Conservation (phyloP, 2,113 vertebrate species). For the Tenrec ecaudatus region DNA sequence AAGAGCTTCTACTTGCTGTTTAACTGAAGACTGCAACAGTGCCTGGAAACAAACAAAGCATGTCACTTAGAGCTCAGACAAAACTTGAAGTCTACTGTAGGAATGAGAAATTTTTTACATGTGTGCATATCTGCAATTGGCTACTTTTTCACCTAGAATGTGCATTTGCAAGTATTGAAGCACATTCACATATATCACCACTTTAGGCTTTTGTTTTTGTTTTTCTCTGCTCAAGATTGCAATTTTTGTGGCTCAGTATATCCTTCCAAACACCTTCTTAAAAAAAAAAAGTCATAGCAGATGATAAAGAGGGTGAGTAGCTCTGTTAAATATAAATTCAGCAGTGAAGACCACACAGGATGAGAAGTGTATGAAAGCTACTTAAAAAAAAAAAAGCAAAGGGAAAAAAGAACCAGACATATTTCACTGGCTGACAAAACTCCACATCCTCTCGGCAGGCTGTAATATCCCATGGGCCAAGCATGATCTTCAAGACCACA, state of each 20-base stretch:
- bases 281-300: constrained; percentile 76
- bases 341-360: constrained; percentile 88
- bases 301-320: constrained; percentile 82
- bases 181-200: constrained; percentile 70
- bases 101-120: constrained; percentile 33
- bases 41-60: constrained; percentile 83
- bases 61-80: constrained; percentile 61
- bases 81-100: background rate
- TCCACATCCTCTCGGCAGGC: constrained; percentile 90
- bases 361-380: constrained; percentile 84
- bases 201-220: constrained; percentile 66
- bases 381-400: background rate
- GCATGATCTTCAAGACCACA: constrained; percentile 90
- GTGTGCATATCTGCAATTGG: constrained; percentile 60
- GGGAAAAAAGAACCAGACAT: constrained; percentile 85
- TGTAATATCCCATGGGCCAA: constrained; percentile 86
- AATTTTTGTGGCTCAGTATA: constrained; percentile 74
- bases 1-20: constrained; percentile 86
- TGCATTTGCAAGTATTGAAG: constrained; percentile 63
- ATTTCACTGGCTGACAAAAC: constrained; percentile 91
- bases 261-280: constrained; percentile 75
- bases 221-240: constrained; percentile 53
- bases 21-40: constrained; percentile 86
- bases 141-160: constrained; percentile 57
- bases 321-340: constrained; percentile 80